Evolutionary conservation across 2,113 vertebrate genomes (phyloP).

Genomic region (Podiceps cristatus): DNA sequence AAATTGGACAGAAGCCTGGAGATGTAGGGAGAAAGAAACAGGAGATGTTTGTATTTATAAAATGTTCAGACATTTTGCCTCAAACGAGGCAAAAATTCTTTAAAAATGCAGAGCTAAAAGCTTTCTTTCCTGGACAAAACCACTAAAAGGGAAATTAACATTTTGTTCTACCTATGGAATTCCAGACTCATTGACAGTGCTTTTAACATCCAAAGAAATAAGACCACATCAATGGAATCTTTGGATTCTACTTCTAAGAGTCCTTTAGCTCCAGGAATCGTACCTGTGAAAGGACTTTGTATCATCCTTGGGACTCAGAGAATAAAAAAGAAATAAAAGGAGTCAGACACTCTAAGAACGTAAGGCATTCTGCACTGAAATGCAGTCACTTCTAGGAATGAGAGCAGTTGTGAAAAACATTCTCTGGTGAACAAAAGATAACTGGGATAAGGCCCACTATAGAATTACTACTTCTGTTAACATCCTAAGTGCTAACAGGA

Average conservation of each 20-base stretch:
- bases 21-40: background rate
- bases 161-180: background rate
- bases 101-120: background rate
- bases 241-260: background rate
- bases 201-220: background rate
- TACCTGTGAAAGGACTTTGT: background rate
- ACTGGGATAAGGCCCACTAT: background rate
- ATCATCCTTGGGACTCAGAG: background rate
- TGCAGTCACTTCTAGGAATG: background rate
- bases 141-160: background rate
- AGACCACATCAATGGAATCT: background rate
- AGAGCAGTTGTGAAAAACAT: background rate
- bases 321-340: background rate
- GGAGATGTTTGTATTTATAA: constrained; percentile 12
- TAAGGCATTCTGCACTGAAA: background rate
- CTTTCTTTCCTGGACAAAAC: background rate
- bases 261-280: background rate
- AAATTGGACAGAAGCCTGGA: constrained; percentile 58
- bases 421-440: background rate
- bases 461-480: background rate
- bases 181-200: background rate
- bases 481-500: background rate
- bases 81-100: background rate
- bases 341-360: background rate
- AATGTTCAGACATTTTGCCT: background rate